Conservation (phyloP, 37 sponge, comb jelly and placozoan genomes). For the Ephydatia muelleri region DNA sequence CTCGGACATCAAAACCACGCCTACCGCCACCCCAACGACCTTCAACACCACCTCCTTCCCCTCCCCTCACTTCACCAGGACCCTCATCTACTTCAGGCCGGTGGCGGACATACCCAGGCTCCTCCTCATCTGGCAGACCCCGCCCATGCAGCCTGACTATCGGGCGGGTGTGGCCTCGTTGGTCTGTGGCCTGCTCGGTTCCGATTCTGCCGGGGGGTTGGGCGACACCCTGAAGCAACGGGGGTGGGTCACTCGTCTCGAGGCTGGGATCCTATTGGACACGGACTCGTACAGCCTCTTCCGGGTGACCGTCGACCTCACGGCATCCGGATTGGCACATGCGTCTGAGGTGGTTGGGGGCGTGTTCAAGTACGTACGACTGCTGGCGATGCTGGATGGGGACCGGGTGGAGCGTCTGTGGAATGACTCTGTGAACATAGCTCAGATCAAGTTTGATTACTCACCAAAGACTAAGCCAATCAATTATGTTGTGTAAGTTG, state of each 20-base stretch:
- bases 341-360: conserved; percentile 35
- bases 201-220: conserved; percentile 55
- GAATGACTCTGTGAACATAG: conserved; percentile 13
- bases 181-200: conserved; percentile 47
- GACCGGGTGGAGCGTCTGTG: conserved; percentile 14
- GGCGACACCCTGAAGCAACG: conserved; percentile 13
- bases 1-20: conserved; percentile 61
- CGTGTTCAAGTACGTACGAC: conserved; percentile 35
- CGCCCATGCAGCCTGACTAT: conserved; percentile 19
- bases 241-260: conserved; percentile 28
- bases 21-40: conserved; percentile 11
- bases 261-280: conserved; percentile 22
- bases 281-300: conserved; percentile 48
- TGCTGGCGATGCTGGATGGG: conserved; percentile 8
- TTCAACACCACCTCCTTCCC: conserved; percentile 38
- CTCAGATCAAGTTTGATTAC: conserved; percentile 34
- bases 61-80: conserved; percentile 22
- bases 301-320: conserved; percentile 25
- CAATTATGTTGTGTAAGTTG: conserved; percentile 50
- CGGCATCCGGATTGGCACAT: conserved; percentile 25
- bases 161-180: conserved; percentile 18
- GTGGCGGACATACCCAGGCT: conserved; percentile 32
- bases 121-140: conserved; percentile 54
- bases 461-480: conserved; percentile 11
- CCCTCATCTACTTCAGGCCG: conserved; percentile 50